Evolutionary conservation across 2,113 vertebrate species (phyloP).

Genomic region (Oryzias curvinotus): DNA sequence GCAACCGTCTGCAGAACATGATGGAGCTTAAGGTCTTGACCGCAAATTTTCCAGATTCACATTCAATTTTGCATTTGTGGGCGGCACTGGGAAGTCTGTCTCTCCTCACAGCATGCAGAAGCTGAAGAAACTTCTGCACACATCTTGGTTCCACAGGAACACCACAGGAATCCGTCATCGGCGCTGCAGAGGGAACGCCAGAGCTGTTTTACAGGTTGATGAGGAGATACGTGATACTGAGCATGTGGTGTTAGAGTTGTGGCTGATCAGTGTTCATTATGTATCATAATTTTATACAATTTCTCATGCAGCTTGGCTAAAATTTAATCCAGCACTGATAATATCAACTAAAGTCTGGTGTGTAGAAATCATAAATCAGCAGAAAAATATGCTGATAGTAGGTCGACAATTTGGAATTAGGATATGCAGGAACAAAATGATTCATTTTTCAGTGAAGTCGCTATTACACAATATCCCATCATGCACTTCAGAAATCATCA

Average conservation of each 20-base stretch:
- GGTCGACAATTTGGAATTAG: too few relatives aligned
- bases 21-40: background rate
- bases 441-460: too few relatives aligned
- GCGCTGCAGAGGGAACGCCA: background rate
- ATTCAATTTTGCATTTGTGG: background rate
- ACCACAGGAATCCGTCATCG: background rate
- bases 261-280: background rate
- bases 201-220: background rate
- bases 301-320: background rate
- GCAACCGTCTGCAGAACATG: background rate
- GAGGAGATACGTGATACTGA: background rate
- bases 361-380: conserved; percentile 16
- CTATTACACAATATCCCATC: conserved; percentile 45
- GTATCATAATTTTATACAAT: conserved; percentile 6
- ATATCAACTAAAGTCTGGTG: conserved; percentile 3
- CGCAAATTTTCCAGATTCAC: background rate
- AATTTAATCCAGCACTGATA: background rate
- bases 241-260: conserved; percentile 9
- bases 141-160: background rate
- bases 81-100: background rate
- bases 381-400: conserved; percentile 6
- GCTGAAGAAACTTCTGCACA: background rate
- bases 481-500: conserved; percentile 11
- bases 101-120: background rate
- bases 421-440: too few relatives aligned